These are phyloP conservation scores for Acrocyrtus sp. DNA, from an alignment of 2,888 invertebrate genomes.

Conservation along the genomic window DNA sequence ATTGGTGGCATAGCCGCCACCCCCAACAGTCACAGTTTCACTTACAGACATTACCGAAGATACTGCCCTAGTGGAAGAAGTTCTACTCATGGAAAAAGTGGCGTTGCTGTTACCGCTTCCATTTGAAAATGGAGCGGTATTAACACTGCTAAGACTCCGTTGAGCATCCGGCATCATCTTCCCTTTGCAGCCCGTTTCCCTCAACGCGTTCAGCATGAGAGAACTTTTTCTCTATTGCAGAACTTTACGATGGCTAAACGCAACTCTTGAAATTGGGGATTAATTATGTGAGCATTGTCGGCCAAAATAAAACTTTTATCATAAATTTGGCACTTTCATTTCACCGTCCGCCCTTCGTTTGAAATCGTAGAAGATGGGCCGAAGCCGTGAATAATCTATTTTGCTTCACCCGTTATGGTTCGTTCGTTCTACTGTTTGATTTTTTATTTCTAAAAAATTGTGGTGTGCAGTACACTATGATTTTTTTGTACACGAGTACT, in stretches of 20 bases:
- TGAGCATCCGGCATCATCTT: constrained; percentile 37
- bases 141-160: constrained; percentile 17
- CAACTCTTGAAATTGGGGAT: too few species aligned
- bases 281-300: too few species aligned
- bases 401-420: too few species aligned
- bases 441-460: too few species aligned
- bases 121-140: too few species aligned
- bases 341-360: neutral
- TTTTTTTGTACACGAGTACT: too few species aligned
- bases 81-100: neutral
- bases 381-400: too few species aligned
- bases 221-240: neutral
- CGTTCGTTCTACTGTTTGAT: too few species aligned
- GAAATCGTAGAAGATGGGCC: neutral
- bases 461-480: too few species aligned
- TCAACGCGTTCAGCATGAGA: constrained; percentile 23
- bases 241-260: too few species aligned
- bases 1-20: constrained; percentile 11
- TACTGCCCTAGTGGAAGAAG: neutral
- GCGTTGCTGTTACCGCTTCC: constrained; percentile 19
- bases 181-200: constrained; percentile 15
- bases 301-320: neutral
- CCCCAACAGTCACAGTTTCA: neutral
- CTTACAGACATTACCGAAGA: neutral
- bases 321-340: neutral